Evolutionary conservation across 2,888 invertebrate genomes (phyloP), one percentile per base, ranked within the genome.

Genomic region (Athetis lepigone): DNA sequence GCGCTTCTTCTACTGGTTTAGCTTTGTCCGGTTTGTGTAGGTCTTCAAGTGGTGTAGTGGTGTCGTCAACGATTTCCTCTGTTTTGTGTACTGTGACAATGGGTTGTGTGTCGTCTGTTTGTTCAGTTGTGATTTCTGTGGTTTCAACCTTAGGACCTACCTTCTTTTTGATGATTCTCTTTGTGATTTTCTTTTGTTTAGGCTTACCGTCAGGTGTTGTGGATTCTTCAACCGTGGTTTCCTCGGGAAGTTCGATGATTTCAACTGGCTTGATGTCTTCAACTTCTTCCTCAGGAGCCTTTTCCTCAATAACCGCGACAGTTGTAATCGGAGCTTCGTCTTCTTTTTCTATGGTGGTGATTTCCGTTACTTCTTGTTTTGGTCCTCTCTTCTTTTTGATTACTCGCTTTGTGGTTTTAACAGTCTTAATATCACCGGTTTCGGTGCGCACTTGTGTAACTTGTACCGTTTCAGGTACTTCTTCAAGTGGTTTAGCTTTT

Each of bases 101-200:
- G 6, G 57, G 56, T 27, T 45, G 39, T 16, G 89, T 92, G 36
- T 92, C 91, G 58, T 92, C 91, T 81, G 94, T 93, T 78, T 94
- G 91, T 70, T 90, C 70, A 47, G 43, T 88, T 85, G 73, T 85
- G 82, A 56, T 87, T 84, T 33, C 83, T 66, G 66, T 88, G 42
- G 86, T 82, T 64, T 88, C 77, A 0, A 92, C 89, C 18, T 87
- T 85, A 6, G 91, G 89, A 75, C 93, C 91, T 90, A 79, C 39
- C 88, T 88, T 13, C 90, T 85, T 63, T 57, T 70, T 71, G 45
- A 80, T 50, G 8, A 63, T 51, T 6, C 51, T 1, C 2, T 51
- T 51, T 0, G 21, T 57, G 0, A 40, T 6, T 51, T 40, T 57
- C 13, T 57, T 57, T 0, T 52, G 52, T 29, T 8, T 57, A 0